These are phyloP conservation scores for Reticulitermes speratus DNA, from an alignment of 1,140 invertebrate genomes.

Conservation along the genomic window DNA sequence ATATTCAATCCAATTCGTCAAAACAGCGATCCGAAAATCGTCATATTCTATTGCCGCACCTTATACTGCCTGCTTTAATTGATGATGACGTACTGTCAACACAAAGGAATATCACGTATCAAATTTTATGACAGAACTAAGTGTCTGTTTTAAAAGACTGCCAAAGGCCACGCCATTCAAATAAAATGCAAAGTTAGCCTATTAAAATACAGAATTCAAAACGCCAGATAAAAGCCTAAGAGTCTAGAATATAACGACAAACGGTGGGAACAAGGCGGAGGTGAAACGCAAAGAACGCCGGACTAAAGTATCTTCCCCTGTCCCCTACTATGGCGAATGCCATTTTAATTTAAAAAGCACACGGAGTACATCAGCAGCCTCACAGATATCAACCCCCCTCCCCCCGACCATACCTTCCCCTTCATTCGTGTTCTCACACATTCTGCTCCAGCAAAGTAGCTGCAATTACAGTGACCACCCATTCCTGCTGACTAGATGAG, in stretches of 20 bases:
- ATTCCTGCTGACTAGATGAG: too few relatives aligned
- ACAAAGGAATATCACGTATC: too few relatives aligned
- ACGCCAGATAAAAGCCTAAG: not conserved
- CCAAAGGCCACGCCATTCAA: not conserved
- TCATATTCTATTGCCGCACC: too few relatives aligned
- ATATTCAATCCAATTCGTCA: too few relatives aligned
- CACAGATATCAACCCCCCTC: not conserved
- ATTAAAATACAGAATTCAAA: not conserved
- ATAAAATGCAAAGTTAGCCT: not conserved
- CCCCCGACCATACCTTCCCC: too few relatives aligned
- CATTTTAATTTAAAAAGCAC: not conserved
- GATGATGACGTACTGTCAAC: too few relatives aligned
- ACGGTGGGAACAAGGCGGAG: not conserved
- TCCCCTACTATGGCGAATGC: not conserved
- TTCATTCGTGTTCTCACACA: not conserved
- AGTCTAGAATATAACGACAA: not conserved
- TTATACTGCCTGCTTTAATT: too few relatives aligned
- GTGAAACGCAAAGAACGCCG: not conserved
- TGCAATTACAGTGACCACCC: too few relatives aligned
- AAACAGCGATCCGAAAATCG: too few relatives aligned
- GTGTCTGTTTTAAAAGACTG: not conserved
- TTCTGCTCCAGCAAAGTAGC: not conserved
- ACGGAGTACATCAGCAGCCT: not conserved
- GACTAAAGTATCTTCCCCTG: not conserved
- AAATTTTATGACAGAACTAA: not conserved